Evolutionary conservation across 2,797 vertebrate genomes (phyloP).

Genomic region (Streptopelia turtur): DNA sequence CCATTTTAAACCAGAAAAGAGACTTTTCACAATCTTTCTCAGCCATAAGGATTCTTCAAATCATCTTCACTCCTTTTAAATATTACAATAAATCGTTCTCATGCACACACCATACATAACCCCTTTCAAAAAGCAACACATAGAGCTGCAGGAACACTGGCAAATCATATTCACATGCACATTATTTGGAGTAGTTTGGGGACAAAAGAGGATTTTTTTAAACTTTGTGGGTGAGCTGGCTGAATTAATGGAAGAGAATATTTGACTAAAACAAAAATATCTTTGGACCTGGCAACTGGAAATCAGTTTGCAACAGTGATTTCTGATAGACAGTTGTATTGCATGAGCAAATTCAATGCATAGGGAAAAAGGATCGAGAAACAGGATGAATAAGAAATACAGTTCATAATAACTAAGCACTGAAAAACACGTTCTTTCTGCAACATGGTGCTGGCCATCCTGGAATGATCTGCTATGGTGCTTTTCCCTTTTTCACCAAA

Average conservation of each 20-base stretch:
- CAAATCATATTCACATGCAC: constrained; percentile 15
- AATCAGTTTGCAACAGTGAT: constrained; percentile 12
- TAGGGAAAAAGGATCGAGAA: background rate
- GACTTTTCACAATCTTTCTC: background rate
- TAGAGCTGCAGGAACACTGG: background rate
- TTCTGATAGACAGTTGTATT: constrained; percentile 27
- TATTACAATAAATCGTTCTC: constrained; percentile 30
- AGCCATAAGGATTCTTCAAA: constrained; percentile 26
- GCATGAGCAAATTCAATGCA: background rate
- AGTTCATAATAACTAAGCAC: background rate
- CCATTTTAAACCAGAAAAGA: constrained; percentile 33
- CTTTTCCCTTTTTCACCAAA: background rate
- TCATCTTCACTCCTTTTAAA: constrained; percentile 11
- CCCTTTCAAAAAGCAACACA: background rate
- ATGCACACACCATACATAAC: background rate
- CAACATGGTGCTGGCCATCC: background rate
- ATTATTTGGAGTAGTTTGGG: background rate
- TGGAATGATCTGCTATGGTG: background rate
- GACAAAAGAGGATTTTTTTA: background rate
- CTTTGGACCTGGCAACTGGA: background rate
- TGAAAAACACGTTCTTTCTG: background rate
- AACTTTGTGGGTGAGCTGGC: constrained; percentile 1
- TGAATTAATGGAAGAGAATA: constrained; percentile 10
- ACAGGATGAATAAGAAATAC: background rate
- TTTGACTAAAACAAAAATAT: constrained; percentile 38